These are phyloP conservation scores for Liolophura sinensis DNA, from an alignment of 1,140 invertebrate species.

Conservation along the genomic window DNA sequence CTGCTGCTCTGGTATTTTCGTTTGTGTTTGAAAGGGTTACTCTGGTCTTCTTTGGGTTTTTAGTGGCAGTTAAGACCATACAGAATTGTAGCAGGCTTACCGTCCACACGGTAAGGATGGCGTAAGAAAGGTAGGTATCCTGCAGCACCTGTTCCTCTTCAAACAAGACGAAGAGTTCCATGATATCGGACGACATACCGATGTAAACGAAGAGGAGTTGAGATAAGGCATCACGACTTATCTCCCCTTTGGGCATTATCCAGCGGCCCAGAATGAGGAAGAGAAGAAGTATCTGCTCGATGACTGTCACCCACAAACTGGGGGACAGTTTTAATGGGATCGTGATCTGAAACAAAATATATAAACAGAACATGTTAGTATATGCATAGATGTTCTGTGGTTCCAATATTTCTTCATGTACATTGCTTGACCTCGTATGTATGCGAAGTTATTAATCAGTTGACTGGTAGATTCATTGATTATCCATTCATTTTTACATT, in stretches of 20 bases:
- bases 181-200: slow-evolving; percentile 87
- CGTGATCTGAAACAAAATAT: background rate
- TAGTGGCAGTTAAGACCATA: slow-evolving; percentile 33
- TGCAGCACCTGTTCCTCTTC: slow-evolving; percentile 42
- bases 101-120: slow-evolving; percentile 59
- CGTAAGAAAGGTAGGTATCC: slow-evolving; percentile 26
- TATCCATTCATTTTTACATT: no score
- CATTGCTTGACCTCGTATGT: background rate
- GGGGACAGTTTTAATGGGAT: slow-evolving; percentile 1
- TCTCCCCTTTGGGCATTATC: slow-evolving; percentile 85
- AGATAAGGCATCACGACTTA: slow-evolving; percentile 87
- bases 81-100: slow-evolving; percentile 80
- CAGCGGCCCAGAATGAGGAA: slow-evolving; percentile 85
- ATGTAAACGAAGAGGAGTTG: slow-evolving; percentile 80
- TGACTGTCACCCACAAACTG: slow-evolving; percentile 74
- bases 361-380: background rate
- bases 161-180: slow-evolving; percentile 93
- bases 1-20: slow-evolving; percentile 1
- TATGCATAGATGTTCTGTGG: background rate
- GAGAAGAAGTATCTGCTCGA: slow-evolving; percentile 82
- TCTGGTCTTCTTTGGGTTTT: slow-evolving; percentile 8
- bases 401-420: background rate
- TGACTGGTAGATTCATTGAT: background rate
- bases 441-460: background rate
- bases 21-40: background rate